Evolutionary conservation across 2,797 vertebrate genomes (phyloP), one percentile per base, ranked within the genome.

Genomic region (Tragopan temminckii): DNA sequence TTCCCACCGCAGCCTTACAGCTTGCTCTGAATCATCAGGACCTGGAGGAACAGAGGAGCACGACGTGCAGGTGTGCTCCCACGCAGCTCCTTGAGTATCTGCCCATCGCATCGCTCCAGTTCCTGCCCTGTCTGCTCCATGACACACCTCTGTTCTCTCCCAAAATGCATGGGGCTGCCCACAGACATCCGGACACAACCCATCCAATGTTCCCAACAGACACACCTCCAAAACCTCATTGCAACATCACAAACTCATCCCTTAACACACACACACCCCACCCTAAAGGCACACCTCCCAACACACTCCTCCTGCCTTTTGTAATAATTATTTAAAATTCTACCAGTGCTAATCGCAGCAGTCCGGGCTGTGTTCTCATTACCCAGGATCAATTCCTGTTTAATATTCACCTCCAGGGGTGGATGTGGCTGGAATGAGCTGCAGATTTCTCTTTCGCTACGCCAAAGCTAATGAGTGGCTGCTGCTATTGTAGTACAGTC

Each of bases 381-480:
- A 98, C 89, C 93, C 68, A 62, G 95, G 97, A 98, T 98, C 98
- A 97, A 98, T 98, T 98, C 96, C 95, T 98, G 94, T 91, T 98
- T 97, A 98, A 98, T 98, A 98, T 98, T 97, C 97, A 96, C 97
- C 97, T 97, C 97, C 93, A 94, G 97, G 97, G 97, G 95, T n/a
- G 68, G 96, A 97, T 97, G 97, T 85, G 94, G 97, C 93, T 59
- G 43, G 96, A 97, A 97, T 96, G 85, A 96, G 95, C 87, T 93
- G 96, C 96, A 87, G 95, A 96, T 90, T 96, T 96, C 95, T 96
- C 97, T 95, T 67, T 92, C 31, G 59, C 94, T 96, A 64, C 1
- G 38, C 96, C 92, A 69, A 80, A 97, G 96, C 97, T 98, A 98
- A 98, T 97, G 97, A 97, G 97, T 95, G 97, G 97, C 96, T 93